Base-by-base conservation (phyloP, 92 coral and sea anemone genomes). In the Phenganax subtilis region DNA sequence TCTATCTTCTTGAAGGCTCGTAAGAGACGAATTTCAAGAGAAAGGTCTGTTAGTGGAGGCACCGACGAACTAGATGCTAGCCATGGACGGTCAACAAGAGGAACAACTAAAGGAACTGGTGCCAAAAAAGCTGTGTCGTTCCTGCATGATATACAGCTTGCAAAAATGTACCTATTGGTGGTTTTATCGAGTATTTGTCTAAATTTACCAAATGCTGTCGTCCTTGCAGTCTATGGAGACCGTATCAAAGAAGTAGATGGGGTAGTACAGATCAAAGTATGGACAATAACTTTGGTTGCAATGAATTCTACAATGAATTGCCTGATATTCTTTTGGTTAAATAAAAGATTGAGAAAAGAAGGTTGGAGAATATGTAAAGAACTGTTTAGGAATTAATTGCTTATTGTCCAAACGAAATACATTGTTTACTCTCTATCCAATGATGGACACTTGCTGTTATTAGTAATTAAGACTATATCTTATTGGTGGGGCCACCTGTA, bases 281-380 rank as follows among this genome's bases (percentile, higher is more conserved):
- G 72, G 83, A 51, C 74, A 12, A 61, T 54, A 10, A 79, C 83
- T 37, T 63, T 52, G 37, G 58, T 54, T 30, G 55, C 56, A 54
- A 51, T 64, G 60, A 79, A 64, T 56, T 79, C 83, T 1, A 63
- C 83, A 14, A 53, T 51, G 56, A 79, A 79, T 53, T 79, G 83
- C 53, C 17, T 79, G 11, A 68, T 79, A 1, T 79, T 63, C 53
- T 79, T 79, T 68, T 64, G 73, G 83, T 37, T 62, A 25, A 79
- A 79, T 62, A 79, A 54, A n/a, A 54, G 68, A 65, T 73, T 79
- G 15, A 64, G 83, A 54, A 79, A 65, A 53, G 83, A 79, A 54
- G 72, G 57, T 12, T 63, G 51, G 37, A 79, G 68, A 79, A 79
- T 79, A 30, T 68, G 73, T 6, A 68, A 68, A 20, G 54, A 68